These are phyloP conservation scores for Dastarcus helophoroides DNA, from an alignment of 2,888 invertebrate genomes.

Conservation along the genomic window DNA sequence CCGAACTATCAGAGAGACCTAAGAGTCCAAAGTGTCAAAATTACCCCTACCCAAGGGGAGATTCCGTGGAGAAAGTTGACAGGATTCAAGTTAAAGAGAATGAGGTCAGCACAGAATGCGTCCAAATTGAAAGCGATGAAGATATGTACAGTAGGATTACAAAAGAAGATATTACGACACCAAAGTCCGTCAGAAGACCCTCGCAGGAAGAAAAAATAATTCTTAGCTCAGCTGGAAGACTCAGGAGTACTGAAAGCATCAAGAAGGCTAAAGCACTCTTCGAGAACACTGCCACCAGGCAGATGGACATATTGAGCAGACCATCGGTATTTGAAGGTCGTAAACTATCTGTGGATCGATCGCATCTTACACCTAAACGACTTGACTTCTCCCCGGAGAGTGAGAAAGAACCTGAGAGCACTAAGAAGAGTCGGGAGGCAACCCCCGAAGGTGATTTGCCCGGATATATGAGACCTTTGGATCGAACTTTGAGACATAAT, in stretches of 20 bases:
- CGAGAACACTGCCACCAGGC: conserved; percentile 41
- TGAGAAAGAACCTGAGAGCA: conserved; percentile 10
- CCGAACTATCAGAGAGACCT: conserved; percentile 23
- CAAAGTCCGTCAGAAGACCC: conserved; percentile 27
- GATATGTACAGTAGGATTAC: conserved; percentile 9
- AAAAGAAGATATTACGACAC: conserved; percentile 18
- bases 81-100: conserved; percentile 45
- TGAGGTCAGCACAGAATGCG: conserved; percentile 32
- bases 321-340: conserved; percentile 40
- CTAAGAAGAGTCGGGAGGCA: too few relatives aligned
- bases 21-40: conserved; percentile 28
- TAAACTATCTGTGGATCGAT: conserved; percentile 9
- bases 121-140: conserved; percentile 18
- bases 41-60: conserved; percentile 22
- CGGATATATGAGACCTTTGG: conserved; percentile 31
- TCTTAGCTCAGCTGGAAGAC: conserved; percentile 26
- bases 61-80: conserved; percentile 32
- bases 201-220: conserved; percentile 28
- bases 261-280: conserved; percentile 59
- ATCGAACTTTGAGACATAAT: conserved; percentile 18
- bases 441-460: conserved; percentile 24
- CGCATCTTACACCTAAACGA: conserved; percentile 13
- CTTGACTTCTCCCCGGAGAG: conserved; percentile 4
- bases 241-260: conserved; percentile 53
- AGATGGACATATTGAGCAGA: conserved; percentile 40